These are phyloP conservation scores for Dicrurus megarhynchus DNA, from an alignment of 2,113 vertebrate species.

Conservation along the genomic window DNA sequence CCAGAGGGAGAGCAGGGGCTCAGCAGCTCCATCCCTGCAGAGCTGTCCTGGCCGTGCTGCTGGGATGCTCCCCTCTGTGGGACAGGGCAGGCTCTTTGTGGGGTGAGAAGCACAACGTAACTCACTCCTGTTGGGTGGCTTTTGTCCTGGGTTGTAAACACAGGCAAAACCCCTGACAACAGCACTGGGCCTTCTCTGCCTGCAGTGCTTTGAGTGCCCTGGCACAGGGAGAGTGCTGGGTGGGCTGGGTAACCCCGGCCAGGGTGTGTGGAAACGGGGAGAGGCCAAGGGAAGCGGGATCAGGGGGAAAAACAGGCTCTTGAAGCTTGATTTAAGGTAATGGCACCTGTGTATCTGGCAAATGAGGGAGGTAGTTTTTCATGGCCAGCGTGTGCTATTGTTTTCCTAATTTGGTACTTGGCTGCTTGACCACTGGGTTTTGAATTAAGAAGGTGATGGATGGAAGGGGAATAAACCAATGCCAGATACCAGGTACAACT, in stretches of 20 bases:
- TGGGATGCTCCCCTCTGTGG: neutral
- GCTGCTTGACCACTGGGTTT: neutral
- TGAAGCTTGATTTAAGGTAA: neutral
- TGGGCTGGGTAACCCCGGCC: neutral
- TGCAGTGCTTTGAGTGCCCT: neutral
- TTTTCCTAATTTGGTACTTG: neutral
- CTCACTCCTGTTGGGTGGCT: neutral
- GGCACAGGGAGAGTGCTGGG: rapidly evolving
- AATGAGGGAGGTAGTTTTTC: neutral
- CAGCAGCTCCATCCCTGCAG: neutral
- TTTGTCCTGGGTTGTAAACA: neutral
- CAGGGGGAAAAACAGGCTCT: neutral
- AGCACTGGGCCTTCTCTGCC: neutral
- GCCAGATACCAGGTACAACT: neutral
- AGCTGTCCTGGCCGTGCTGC: rapidly evolving
- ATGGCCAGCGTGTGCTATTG: neutral
- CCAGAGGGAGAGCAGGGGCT: neutral
- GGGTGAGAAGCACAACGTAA: neutral
- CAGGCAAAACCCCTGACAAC: rapidly evolving
- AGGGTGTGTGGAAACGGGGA: neutral
- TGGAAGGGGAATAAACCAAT: neutral
- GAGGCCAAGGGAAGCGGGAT: neutral
- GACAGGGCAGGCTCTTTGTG: neutral
- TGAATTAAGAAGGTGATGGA: neutral
- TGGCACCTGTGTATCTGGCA: neutral